Conservation (phyloP, 2,888 invertebrate species). For the Scaptodrosophila latifasciaeformis region DNA sequence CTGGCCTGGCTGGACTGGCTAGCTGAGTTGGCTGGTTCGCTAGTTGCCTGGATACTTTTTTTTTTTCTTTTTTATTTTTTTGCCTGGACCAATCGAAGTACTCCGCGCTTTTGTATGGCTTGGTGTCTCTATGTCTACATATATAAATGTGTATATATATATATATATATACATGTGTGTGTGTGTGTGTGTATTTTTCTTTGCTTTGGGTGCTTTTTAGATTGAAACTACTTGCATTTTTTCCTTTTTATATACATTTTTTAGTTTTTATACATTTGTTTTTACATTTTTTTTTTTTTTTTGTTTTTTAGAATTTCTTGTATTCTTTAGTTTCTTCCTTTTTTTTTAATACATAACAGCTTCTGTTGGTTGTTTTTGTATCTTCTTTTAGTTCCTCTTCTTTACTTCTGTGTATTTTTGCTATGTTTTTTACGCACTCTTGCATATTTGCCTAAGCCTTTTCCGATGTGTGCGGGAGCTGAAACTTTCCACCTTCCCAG, state of each 20-base stretch:
- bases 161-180: slow-evolving; percentile 19
- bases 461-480: no score
- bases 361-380: slow-evolving; percentile 29
- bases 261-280: slow-evolving; percentile 35
- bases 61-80: slow-evolving; percentile 22
- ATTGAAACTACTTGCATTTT: slow-evolving; percentile 46
- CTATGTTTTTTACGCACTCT: slow-evolving; percentile 50
- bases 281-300: slow-evolving; percentile 44
- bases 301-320: slow-evolving; percentile 35
- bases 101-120: slow-evolving; percentile 30
- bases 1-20: background rate
- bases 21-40: slow-evolving; percentile 14
- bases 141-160: background rate
- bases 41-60: no score
- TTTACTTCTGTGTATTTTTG: slow-evolving; percentile 11
- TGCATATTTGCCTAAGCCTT: slow-evolving; percentile 38
- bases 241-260: slow-evolving; percentile 57
- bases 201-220: slow-evolving; percentile 40
- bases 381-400: no score
- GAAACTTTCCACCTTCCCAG: no score
- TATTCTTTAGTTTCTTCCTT: slow-evolving; percentile 34
- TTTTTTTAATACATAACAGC: slow-evolving; percentile 32
- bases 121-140: background rate
- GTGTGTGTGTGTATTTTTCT: slow-evolving; percentile 27
- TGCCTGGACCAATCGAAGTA: slow-evolving; percentile 57